Evolutionary conservation across 2,888 invertebrate species (phyloP), one percentile per base, ranked within the genome.

Genomic region (Stratiomys singularior): DNA sequence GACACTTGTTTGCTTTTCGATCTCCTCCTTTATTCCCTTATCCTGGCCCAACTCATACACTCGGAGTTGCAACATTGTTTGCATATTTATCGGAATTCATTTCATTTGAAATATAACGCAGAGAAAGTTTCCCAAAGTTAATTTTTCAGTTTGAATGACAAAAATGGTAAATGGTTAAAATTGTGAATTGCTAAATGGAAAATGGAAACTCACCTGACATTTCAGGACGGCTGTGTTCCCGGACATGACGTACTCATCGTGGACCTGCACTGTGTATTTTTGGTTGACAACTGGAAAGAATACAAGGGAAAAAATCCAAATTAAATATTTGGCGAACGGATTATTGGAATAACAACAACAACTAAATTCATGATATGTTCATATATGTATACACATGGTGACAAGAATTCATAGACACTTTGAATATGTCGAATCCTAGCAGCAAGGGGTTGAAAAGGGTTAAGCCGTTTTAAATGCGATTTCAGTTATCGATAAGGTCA

Each of bases 201-300:
- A 44, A 27, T 52, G 44, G 37, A n/a, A 56, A 82, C 84, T 85
- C 81, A 87, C 87, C 84, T 94, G 92, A 87, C 98, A 98, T 84
- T 94, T 93, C 81, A 97, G 90, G 80, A 97, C 93, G 1, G 95
- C 97, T 13, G 96, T 95, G 88, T 96, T 96, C 77, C 96, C 96
- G 78, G 93, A 91, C 88, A 96, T 94, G 84, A 96, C 96, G 88
- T 95, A 96, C 85, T 95, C 96, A 87, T 97, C 96, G 81, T 94
- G 94, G 81, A 97, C 95, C 88, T 94, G 93, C 69, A 97, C 94
- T 82, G 95, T 94, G 90, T 96, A 97, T 82, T 94, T 93, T 84
- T 93, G 93, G 85, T 92, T 93, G 80, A 96, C 90, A 84, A 94
- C 96, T 96, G 90, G 21, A 84, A 83, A 69, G 44, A 27, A 30